Evolutionary conservation across 2,888 invertebrate genomes (phyloP).

Genomic region (Salpingus planirostris): DNA sequence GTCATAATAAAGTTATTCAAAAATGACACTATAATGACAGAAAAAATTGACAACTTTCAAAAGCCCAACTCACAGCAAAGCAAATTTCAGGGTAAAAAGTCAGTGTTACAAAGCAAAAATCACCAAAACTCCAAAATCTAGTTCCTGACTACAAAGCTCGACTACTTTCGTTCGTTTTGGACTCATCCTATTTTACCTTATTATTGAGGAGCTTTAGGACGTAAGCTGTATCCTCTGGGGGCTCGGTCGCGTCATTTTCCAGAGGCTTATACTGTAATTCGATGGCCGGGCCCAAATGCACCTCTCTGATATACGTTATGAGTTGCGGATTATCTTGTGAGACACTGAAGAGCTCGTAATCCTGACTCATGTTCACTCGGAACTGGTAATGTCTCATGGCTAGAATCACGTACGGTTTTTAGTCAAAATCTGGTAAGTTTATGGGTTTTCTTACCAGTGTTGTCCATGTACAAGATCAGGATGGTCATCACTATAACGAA

Average conservation of each 20-base stretch:
- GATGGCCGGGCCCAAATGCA: slow-evolving; percentile 50
- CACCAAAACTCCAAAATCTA: too few relatives aligned
- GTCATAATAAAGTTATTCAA: too few relatives aligned
- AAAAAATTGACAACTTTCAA: slow-evolving; percentile 1
- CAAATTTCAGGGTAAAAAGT: too few relatives aligned
- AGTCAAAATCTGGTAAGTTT: too few relatives aligned
- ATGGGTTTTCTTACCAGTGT: slow-evolving; percentile 59
- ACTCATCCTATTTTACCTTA: too few relatives aligned
- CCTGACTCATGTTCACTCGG: slow-evolving; percentile 69
- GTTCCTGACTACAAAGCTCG: too few relatives aligned
- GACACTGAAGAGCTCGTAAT: slow-evolving; percentile 64
- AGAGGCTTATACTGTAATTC: slow-evolving; percentile 40
- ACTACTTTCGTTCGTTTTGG: slow-evolving; percentile 4
- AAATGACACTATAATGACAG: slow-evolving; percentile 1
- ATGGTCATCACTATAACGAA: slow-evolving; percentile 74
- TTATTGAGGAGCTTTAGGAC: slow-evolving; percentile 41
- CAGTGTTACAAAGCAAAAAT: too few relatives aligned
- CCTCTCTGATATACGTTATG: slow-evolving; percentile 64
- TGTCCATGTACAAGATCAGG: slow-evolving; percentile 71
- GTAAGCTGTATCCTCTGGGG: slow-evolving; percentile 44
- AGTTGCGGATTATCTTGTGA: slow-evolving; percentile 67
- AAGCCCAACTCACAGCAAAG: too few relatives aligned
- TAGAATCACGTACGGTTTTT: slow-evolving; percentile 26
- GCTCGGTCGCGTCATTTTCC: slow-evolving; percentile 29
- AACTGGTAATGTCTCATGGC: slow-evolving; percentile 69